Evolutionary conservation across 2,797 vertebrate species (phyloP).

Genomic region (Darevskia mixta): DNA sequence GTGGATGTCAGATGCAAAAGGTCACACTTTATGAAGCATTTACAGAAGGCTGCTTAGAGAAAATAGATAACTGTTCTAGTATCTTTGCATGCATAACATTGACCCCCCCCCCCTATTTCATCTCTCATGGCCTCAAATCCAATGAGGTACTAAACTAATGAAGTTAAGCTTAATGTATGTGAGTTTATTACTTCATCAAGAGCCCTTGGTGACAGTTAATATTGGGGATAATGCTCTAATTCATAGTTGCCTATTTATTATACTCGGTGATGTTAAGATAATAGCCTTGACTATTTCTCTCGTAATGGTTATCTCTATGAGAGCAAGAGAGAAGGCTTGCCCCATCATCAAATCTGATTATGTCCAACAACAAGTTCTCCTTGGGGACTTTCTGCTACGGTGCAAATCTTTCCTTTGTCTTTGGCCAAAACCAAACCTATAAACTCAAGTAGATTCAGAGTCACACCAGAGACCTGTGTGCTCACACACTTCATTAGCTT

Average conservation of each 20-base stretch:
- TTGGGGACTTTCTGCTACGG: slow-evolving; percentile 66
- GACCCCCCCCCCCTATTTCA: background rate
- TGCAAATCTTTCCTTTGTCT: slow-evolving; percentile 61
- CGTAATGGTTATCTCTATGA: slow-evolving; percentile 76
- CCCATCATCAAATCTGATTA: slow-evolving; percentile 80
- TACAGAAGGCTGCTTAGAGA: background rate
- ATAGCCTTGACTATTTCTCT: slow-evolving; percentile 77
- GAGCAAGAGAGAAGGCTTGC: slow-evolving; percentile 73
- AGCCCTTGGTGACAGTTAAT: slow-evolving; percentile 73
- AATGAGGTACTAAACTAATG: slow-evolving; percentile 39
- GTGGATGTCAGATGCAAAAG: background rate
- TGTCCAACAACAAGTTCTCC: slow-evolving; percentile 69
- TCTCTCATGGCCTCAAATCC: slow-evolving; percentile 30
- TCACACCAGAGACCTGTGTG: background rate
- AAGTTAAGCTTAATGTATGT: slow-evolving; percentile 60
- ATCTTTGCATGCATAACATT: slow-evolving; percentile 3
- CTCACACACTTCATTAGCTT: background rate
- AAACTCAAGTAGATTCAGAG: background rate
- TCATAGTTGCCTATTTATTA: slow-evolving; percentile 76
- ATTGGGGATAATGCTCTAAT: slow-evolving; percentile 56
- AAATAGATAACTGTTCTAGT: background rate
- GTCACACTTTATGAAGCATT: background rate
- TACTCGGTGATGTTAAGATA: slow-evolving; percentile 71
- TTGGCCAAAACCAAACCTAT: slow-evolving; percentile 1
- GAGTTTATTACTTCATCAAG: slow-evolving; percentile 62